Conservation (phyloP, 2,113 vertebrate genomes). For the Centrocercus urophasianus region DNA sequence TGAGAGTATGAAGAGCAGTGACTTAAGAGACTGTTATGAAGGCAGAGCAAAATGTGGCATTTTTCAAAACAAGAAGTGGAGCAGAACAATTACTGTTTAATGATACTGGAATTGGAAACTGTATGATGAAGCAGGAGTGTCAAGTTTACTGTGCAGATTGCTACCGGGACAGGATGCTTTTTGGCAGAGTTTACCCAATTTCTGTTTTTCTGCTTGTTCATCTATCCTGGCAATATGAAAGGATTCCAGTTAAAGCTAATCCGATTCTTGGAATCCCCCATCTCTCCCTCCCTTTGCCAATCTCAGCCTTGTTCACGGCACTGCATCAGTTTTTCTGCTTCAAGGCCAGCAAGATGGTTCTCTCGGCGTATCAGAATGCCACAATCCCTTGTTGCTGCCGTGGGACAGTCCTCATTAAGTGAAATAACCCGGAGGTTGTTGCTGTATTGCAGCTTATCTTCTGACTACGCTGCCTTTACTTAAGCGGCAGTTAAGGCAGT, state of each 20-base stretch:
- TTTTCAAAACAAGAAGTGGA: conserved; percentile 66
- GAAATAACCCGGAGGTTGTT: conserved; percentile 4
- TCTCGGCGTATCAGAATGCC: not conserved
- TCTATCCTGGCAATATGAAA: conserved; percentile 3
- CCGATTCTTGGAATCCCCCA: conserved; percentile 33
- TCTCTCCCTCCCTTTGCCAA: not conserved
- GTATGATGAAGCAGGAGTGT: conserved; percentile 44
- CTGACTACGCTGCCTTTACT: not conserved
- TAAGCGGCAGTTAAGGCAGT: not conserved
- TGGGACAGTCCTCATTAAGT: conserved; percentile 39
- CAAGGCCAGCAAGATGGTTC: not conserved
- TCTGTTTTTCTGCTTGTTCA: conserved; percentile 56
- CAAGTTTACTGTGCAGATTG: conserved; percentile 31
- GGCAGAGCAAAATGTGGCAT: conserved; percentile 38
- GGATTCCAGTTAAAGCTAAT: conserved; percentile 47
- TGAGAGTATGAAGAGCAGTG: conserved; percentile 52
- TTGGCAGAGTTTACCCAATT: conserved; percentile 54
- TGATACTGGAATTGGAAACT: conserved; percentile 48
- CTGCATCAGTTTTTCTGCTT: not conserved
- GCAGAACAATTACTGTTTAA: conserved; percentile 66
- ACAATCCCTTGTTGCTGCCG: not conserved
- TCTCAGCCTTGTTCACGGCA: not conserved
- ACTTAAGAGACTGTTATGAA: conserved; percentile 55
- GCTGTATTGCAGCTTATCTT: not conserved
- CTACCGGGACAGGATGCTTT: conserved; percentile 27